These are phyloP conservation scores for Theretra japonica DNA, from an alignment of 2,888 invertebrate genomes.

Conservation along the genomic window DNA sequence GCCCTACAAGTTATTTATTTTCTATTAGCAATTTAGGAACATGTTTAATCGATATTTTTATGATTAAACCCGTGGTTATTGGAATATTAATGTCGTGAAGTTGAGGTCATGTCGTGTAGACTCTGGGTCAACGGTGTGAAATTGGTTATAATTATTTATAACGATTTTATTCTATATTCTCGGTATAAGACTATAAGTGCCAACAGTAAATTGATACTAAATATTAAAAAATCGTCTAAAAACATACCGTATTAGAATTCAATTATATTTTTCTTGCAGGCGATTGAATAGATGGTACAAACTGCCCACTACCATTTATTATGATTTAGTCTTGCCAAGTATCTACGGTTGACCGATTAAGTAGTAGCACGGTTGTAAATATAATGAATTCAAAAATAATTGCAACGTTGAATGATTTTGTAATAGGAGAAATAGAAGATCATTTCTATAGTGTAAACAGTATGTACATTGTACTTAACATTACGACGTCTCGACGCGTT, in stretches of 20 bases:
- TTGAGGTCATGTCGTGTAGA: conserved; percentile 25
- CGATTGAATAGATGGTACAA: no score
- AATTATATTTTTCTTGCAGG: no score
- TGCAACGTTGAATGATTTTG: no score
- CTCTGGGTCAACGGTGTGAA: conserved; percentile 30
- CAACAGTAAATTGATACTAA: neutral
- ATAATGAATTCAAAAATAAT: no score
- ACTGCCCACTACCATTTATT: no score
- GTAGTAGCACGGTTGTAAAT: neutral
- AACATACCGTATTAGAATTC: neutral
- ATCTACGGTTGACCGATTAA: neutral
- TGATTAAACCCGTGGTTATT: conserved; percentile 19
- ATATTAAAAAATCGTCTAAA: neutral
- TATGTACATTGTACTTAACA: no score
- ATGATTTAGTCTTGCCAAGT: no score
- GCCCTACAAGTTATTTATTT: conserved; percentile 17
- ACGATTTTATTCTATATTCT: conserved; percentile 22
- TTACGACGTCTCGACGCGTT: no score
- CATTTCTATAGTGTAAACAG: no score
- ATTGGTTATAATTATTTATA: conserved; percentile 27
- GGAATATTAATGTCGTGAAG: conserved; percentile 7
- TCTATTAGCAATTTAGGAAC: conserved; percentile 20
- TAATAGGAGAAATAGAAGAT: no score
- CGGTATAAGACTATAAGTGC: conserved; percentile 4
- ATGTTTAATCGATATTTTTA: conserved; percentile 22